Evolutionary conservation across 2,113 vertebrate species (phyloP).

Genomic region (Otis tarda): DNA sequence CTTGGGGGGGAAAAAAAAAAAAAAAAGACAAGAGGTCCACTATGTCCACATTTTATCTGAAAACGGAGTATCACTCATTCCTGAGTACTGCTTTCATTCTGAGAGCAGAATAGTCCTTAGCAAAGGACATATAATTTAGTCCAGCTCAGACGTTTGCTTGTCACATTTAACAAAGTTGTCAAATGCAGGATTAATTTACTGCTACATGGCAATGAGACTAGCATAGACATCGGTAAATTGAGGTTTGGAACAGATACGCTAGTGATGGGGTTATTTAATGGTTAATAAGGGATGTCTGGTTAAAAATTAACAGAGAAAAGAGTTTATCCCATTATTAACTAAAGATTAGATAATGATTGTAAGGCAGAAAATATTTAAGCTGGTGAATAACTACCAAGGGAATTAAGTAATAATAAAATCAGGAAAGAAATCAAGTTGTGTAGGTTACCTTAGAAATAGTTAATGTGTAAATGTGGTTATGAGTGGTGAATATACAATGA

Average conservation of each 20-base stretch:
- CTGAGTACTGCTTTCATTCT: neutral
- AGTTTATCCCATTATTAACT: neutral
- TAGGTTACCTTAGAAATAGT: neutral
- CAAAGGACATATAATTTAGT: neutral
- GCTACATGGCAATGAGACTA: neutral
- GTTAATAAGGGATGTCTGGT: neutral
- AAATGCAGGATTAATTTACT: neutral
- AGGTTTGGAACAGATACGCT: neutral
- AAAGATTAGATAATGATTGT: neutral
- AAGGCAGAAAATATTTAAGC: neutral
- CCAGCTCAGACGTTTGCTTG: neutral
- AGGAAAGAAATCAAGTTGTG: neutral
- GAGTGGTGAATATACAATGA: neutral
- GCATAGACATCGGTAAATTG: neutral
- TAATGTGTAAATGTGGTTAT: neutral
- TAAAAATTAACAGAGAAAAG: neutral
- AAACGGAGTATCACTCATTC: neutral
- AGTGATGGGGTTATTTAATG: neutral
- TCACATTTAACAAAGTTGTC: neutral
- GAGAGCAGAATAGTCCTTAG: neutral
- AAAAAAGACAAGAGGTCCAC: neutral
- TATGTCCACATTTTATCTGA: neutral
- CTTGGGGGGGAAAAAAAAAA: neutral
- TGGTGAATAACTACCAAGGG: neutral
- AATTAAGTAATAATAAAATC: neutral